Base-by-base conservation (phyloP, 2,888 invertebrate species). In the Drosophila borealis region DNA sequence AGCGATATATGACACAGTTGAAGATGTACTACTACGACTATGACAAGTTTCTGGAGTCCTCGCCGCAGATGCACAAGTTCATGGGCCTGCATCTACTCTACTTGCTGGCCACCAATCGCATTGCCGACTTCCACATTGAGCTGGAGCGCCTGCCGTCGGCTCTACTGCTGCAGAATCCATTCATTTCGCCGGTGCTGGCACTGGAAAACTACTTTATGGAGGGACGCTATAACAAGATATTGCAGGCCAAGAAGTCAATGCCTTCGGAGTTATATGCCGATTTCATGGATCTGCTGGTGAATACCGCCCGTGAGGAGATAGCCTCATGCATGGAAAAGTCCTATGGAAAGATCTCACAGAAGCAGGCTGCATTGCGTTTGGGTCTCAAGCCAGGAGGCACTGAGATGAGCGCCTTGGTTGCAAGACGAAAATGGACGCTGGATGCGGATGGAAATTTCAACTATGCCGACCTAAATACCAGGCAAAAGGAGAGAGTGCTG, bases 151-250 rank as follows among this genome's bases (percentile, higher is more conserved):
- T 85, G 66, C 89, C 89, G 44, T 70, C 75, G 71, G 66, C 70
- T 0, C 14, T 89, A n/a, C 34, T 82, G 41, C 44, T 70, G 33
- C 51, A 80, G 44, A 74, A 85, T n/a, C 29, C 37, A 0, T 85
- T 60, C 37, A 89, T 85, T 9, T 70, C 66, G 17, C 85, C 85
- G 0, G 72, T 85, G 6, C 17, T 85, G 74, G 78, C 74, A 1
- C 25, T 85, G 63, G 85, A 85, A 55, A 85, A 84, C 45, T 89
- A 86, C 39, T 88, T 73, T 39, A 85, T 85, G 83, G 85, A 85
- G 45, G 85, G 85, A 4, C 78, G 85, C 21, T 85, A 85, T 39
- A 85, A 85, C 39, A 85, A 85, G 50, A 85, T 85, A 53, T 39
- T 85, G 48, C 74, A 80, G 41, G 85, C 85, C 25, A 85, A 88